A percentile compares a stretch with the other conserved stretches of the same genome.
Conservation (phyloP, 92 coral and sea anemone species). For the Nematostella vectensis region DNA sequence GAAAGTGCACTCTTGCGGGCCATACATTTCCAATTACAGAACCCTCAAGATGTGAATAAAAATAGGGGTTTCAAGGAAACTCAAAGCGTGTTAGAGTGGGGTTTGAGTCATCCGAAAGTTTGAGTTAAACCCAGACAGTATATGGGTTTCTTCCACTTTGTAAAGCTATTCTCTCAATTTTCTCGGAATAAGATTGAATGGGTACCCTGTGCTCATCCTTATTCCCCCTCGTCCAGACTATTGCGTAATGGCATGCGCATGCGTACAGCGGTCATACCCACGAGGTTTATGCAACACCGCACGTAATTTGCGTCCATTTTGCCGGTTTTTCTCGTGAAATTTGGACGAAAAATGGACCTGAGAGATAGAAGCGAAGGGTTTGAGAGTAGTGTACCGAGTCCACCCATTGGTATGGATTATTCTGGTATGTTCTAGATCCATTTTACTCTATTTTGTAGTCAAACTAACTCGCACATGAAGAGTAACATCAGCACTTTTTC, state of each 20-base stretch:
- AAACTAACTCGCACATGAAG: neutral
- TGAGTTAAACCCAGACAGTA: too few species aligned
- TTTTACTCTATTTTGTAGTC: neutral
- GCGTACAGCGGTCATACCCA: neutral
- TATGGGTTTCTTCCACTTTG: too few species aligned
- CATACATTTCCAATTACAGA: too few species aligned
- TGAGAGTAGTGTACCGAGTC: slow-evolving; percentile 7
- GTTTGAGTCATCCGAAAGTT: too few species aligned
- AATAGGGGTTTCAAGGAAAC: too few species aligned
- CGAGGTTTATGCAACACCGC: neutral
- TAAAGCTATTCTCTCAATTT: too few species aligned
- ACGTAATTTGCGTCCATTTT: neutral
- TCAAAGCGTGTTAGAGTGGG: too few species aligned
- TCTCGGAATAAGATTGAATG: too few species aligned
- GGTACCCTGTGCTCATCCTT: too few species aligned
- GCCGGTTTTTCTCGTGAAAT: neutral
- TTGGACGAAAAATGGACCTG: slow-evolving; percentile 17
- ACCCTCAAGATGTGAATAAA: too few species aligned
- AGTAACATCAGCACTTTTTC: neutral
- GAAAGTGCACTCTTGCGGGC: too few species aligned
- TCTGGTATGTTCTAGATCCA: slow-evolving; percentile 8
- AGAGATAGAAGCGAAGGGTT: slow-evolving; percentile 16
- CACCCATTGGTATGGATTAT: slow-evolving; percentile 7
- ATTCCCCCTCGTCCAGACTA: neutral
- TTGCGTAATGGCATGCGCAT: neutral